Conservation (phyloP, 2,113 vertebrate species). For the Corythoichthys intestinalis region DNA sequence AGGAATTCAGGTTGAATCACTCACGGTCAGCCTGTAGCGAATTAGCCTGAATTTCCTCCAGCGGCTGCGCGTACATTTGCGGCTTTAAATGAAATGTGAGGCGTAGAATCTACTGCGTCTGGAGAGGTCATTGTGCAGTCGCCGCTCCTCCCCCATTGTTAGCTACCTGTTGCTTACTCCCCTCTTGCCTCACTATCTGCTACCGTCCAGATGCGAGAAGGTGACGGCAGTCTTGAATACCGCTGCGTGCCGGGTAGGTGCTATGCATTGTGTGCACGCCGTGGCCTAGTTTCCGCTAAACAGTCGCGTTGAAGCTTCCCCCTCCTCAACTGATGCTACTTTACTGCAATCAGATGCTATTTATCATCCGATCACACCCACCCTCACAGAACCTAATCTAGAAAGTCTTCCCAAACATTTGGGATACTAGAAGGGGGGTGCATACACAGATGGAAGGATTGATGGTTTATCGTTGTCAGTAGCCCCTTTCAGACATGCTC, state of each 20-base stretch:
- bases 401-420: conserved; percentile 17
- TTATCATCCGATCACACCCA: conserved; percentile 56
- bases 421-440: background rate
- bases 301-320: conserved; percentile 48
- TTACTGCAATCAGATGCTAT: conserved; percentile 61
- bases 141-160: conserved; percentile 24
- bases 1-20: conserved; percentile 49
- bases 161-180: conserved; percentile 30
- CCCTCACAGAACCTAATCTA: conserved; percentile 38
- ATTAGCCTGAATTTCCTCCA: conserved; percentile 48
- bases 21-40: conserved; percentile 45
- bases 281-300: conserved; percentile 64
- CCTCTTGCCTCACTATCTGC: conserved; percentile 28
- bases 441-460: background rate
- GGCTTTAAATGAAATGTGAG: conserved; percentile 65
- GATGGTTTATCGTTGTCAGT: too few species aligned
- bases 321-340: conserved; percentile 45
- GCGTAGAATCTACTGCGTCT: conserved; percentile 29
- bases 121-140: conserved; percentile 14
- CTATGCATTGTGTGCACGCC: conserved; percentile 36
- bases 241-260: conserved; percentile 38
- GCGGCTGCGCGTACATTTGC: conserved; percentile 58
- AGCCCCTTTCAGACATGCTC: too few species aligned
- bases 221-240: conserved; percentile 34
- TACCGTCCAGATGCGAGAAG: conserved; percentile 25